Base-by-base conservation (phyloP, 2,113 vertebrate genomes). In the Forbesichthys papilliferus region DNA sequence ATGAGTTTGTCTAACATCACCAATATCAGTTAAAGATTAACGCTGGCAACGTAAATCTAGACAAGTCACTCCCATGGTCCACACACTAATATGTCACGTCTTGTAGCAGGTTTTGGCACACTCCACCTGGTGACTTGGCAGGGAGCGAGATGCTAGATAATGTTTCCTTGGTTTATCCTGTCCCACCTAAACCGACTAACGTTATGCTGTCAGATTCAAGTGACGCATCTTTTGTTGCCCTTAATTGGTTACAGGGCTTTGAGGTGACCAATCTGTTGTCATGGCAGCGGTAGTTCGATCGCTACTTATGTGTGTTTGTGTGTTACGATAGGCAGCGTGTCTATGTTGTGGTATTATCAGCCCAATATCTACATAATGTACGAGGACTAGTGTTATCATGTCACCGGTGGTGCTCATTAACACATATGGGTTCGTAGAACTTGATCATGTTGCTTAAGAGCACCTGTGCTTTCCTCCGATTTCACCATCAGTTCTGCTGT, bases 351-450 rank as follows among this genome's bases (percentile, higher is more conserved):
- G 48, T 11, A 48, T 47, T 69, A 52, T 20, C 48, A 60, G 63
- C 47, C 54, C 33, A 27, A 34, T 8, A 36, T 56, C 66, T 3
- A 11, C 55, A 33, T 0, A 13, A 13, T 12, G 64, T 51, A 55
- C 3, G 65, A n/a, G 42, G 61, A 27, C 51, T 33, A 8, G 11
- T 2, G 42, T 10, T 18, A 61, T 48, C 16, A 3, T 59, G 66
- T 58, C 59, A 68, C 72, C 74, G 74, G 71, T 78, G 78, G 57
- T 20, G 9, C 49, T 52, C 36, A 0, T 78, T 71, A 57, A 73
- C 55, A 47, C 69, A 65, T 42, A 5, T 59, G 49, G 53, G 59
- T 27, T 48, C 53, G 34, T 20, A 62, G 18, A 48, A 18, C 8
- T 16, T 2, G n/a, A 55, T 74, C 58, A 49, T 27, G 33, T 75